Base-by-base conservation (phyloP, 1,140 invertebrate genomes). In the Drosophila obscura region DNA sequence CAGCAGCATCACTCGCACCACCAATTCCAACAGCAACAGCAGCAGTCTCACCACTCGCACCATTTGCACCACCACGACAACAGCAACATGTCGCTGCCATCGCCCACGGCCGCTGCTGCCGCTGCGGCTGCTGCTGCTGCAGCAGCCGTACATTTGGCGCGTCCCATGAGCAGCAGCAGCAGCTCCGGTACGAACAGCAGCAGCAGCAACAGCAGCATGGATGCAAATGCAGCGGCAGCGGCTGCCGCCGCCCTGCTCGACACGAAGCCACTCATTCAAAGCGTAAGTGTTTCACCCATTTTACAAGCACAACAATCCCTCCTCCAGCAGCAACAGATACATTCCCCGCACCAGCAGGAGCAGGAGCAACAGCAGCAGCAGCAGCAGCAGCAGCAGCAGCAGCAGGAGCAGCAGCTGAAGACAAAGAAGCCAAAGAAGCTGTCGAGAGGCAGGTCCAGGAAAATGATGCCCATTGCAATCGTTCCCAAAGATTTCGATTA, bases 81-180 rank as follows among this genome's bases (percentile, higher is more conserved):
- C 39, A 96, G 95, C 73, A 93, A 93, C 28, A 94, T 96, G 84
- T 96, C 96, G 50, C 91, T 97, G 50, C 96, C 96, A 1, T 96
- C 96, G 51, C 96, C 87, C 28, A 90, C 87, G 15, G 83, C 84
- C 2, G 80, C 80, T 11, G 80, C 73, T 0, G 64, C 73, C 4
- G 80, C 80, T 0, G 85, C 84, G 2, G 75, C 92, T 95, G 53
- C 96, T 95, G 6, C 79, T 41, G 82, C 79, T 8, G 83, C 85
- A 0, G 69, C 78, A 1, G 76, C 78, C 13, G 89, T 84, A 94
- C 91, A 93, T 45, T 16, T 73, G 5, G 55, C 81, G 48, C 84
- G 95, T 75, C 93, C 94, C 79, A 92, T 93, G 78, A 95, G 95
- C 52, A 94, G 94, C 65, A 94, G 83, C 75, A 88, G 94, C 66